phyloP scores from a whole-genome alignment of 2,888 invertebrate species.

The Unio delphinus region DNA sequence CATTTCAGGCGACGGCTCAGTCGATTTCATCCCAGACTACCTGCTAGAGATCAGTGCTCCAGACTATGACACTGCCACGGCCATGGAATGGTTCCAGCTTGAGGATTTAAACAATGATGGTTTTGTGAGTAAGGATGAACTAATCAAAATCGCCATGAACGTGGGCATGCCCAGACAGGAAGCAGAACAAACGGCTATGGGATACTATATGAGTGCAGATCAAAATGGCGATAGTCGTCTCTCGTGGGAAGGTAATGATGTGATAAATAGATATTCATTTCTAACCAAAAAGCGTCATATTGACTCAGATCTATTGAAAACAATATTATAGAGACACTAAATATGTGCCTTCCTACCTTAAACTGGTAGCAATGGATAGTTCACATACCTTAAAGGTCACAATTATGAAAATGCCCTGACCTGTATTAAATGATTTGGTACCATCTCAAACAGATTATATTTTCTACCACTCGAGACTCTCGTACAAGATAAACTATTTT shows the following conservation, averaged over 20 bases:
- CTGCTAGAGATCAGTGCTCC: constrained; percentile 51
- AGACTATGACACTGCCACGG: constrained; percentile 46
- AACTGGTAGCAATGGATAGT: too few species aligned
- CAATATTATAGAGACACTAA: too few species aligned
- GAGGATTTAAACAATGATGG: constrained; percentile 59
- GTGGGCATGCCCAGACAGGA: constrained; percentile 50
- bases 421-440: too few species aligned
- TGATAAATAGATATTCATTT: too few species aligned
- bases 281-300: too few species aligned
- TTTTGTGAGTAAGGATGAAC: constrained; percentile 51
- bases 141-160: constrained; percentile 48
- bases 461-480: too few species aligned
- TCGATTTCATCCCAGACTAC: constrained; percentile 63
- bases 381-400: too few species aligned
- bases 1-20: constrained; percentile 48
- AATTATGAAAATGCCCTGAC: too few species aligned
- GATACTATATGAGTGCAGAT: constrained; percentile 60
- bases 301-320: too few species aligned
- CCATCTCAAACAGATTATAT: too few species aligned
- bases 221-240: constrained; percentile 47
- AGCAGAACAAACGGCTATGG: constrained; percentile 43
- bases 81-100: constrained; percentile 58
- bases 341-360: too few species aligned
- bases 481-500: too few species aligned
- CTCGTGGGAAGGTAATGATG: constrained; percentile 50